phyloP scores from a whole-genome alignment of 2,113 vertebrate genomes.

The Pomatorhinus ruficollis region DNA sequence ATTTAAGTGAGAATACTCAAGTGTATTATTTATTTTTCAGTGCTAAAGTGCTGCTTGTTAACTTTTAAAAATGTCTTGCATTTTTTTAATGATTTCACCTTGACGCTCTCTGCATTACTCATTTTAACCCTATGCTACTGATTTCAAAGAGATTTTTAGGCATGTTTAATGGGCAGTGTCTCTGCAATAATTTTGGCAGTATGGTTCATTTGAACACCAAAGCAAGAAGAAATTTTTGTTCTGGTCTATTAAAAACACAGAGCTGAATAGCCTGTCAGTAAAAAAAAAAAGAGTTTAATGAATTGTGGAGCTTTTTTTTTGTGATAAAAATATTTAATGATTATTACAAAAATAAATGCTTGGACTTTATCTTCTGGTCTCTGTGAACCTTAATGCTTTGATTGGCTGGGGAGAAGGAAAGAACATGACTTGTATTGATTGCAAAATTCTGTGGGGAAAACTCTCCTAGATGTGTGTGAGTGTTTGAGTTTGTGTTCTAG shows the following conservation, averaged over 20 bases:
- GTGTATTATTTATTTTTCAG: conserved; percentile 31
- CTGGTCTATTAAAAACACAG: neutral
- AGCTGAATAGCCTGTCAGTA: neutral
- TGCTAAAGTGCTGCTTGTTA: neutral
- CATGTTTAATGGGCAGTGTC: neutral
- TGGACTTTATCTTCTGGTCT: conserved; percentile 14
- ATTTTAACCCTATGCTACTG: neutral
- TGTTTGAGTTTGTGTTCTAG: neutral
- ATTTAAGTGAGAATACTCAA: neutral
- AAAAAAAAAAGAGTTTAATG: neutral
- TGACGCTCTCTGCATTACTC: neutral
- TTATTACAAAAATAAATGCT: conserved; percentile 56
- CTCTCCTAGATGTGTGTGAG: neutral
- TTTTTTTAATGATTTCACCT: conserved; percentile 17
- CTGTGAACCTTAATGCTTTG: neutral
- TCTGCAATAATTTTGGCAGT: neutral
- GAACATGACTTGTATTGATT: neutral
- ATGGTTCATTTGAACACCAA: neutral
- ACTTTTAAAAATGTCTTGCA: neutral
- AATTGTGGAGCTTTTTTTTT: neutral
- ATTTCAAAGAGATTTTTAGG: neutral
- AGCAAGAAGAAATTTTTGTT: neutral
- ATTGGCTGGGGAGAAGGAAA: neutral
- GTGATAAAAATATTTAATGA: conserved; percentile 39
- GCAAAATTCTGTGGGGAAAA: neutral